Percentiles rank a stretch among this genome's conserved stretches.
Evolutionary conservation across 2,888 invertebrate genomes (phyloP).

Genomic region (Zaprionus bogoriensis): DNA sequence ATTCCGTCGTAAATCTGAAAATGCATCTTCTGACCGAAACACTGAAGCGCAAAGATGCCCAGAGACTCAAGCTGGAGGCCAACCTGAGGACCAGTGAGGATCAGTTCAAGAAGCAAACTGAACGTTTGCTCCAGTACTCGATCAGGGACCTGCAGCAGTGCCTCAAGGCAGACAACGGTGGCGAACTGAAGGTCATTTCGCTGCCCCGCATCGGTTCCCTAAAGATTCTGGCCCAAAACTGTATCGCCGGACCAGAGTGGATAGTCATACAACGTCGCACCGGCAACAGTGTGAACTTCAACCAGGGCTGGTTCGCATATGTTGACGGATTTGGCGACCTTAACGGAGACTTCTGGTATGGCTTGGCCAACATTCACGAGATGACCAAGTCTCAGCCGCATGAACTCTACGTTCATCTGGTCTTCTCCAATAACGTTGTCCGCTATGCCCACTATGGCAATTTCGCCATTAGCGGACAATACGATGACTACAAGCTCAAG

Average conservation of each 20-base stretch:
- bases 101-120: constrained; percentile 7
- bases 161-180: not conserved
- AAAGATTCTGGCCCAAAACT: constrained; percentile 8
- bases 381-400: constrained; percentile 25
- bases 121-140: constrained; percentile 1
- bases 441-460: constrained; percentile 33
- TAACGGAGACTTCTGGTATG: constrained; percentile 30
- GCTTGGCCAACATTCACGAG: constrained; percentile 30
- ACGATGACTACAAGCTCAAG: constrained; percentile 25
- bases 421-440: constrained; percentile 20
- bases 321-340: constrained; percentile 30
- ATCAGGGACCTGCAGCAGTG: constrained; percentile 24
- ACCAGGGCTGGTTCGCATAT: constrained; percentile 28
- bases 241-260: constrained; percentile 17
- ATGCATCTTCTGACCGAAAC: no score
- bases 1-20: no score
- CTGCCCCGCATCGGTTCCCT: constrained; percentile 18
- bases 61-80: constrained; percentile 3
- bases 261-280: constrained; percentile 37
- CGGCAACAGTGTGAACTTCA: constrained; percentile 6
- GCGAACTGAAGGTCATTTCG: constrained; percentile 6
- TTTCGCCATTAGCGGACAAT: constrained; percentile 26
- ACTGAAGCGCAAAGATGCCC: no score
- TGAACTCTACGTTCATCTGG: constrained; percentile 35
- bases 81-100: not conserved